Percentiles rank a stretch among this genome's conserved stretches.
phyloP scores from a whole-genome alignment of 2,113 vertebrate genomes.

The Echinops telfairi region DNA sequence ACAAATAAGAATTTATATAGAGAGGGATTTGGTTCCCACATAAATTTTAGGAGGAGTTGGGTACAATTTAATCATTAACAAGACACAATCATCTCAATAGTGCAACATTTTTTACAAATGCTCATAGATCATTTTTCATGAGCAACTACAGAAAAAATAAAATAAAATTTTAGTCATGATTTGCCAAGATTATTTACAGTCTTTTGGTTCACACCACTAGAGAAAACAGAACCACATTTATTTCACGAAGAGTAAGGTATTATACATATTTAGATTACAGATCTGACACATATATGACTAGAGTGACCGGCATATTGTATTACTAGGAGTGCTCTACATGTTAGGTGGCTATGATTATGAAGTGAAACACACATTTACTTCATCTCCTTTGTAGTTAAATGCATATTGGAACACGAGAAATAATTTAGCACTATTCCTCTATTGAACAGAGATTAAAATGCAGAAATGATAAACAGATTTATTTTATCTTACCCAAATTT shows the following conservation, averaged over 20 bases:
- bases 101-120: too few relatives aligned
- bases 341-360: not conserved
- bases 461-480: not conserved
- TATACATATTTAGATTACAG: not conserved
- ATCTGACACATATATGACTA: not conserved
- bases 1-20: not conserved
- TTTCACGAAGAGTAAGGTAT: not conserved
- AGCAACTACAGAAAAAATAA: not conserved
- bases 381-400: not conserved
- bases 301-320: not conserved
- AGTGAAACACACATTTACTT: not conserved
- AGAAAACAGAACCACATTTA: not conserved
- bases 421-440: not conserved
- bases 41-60: not conserved
- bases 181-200: not conserved
- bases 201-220: not conserved
- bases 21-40: not conserved
- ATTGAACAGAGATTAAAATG: not conserved
- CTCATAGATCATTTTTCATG: too few relatives aligned
- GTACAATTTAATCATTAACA: not conserved
- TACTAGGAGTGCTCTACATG: not conserved
- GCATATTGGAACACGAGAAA: not conserved
- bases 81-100: too few relatives aligned
- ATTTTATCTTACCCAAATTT: not conserved
- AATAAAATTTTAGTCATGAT: not conserved